Conservation (phyloP, 2,888 invertebrate species). For the Xanthorhoe spadicearia region DNA sequence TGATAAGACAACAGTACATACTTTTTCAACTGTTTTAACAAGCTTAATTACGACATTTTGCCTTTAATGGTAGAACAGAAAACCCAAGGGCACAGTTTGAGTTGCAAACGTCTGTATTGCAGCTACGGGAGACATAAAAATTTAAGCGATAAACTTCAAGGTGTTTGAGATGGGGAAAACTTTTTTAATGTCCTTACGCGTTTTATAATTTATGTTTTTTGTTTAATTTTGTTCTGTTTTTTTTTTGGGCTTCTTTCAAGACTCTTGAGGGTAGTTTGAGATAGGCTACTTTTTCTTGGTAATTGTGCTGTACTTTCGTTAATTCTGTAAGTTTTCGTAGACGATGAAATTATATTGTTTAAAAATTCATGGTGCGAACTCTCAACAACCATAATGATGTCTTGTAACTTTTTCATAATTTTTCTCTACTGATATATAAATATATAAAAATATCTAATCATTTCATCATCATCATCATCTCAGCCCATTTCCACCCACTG, state of each 20-base stretch:
- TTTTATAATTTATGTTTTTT: constrained; percentile 47
- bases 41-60: constrained; percentile 73
- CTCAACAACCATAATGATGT: too few relatives aligned
- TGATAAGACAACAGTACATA: constrained; percentile 29
- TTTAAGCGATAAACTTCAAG: constrained; percentile 69
- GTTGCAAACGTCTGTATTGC: constrained; percentile 73
- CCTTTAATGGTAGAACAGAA: constrained; percentile 67
- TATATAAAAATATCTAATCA: too few relatives aligned
- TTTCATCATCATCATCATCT: too few relatives aligned
- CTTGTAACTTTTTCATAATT: too few relatives aligned
- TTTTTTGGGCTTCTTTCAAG: constrained; percentile 6
- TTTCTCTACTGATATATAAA: too few relatives aligned
- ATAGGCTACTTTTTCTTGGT: background rate
- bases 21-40: constrained; percentile 56
- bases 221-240: constrained; percentile 27
- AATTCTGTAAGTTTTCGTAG: background rate
- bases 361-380: too few relatives aligned
- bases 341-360: too few relatives aligned
- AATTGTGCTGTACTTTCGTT: background rate
- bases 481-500: too few relatives aligned
- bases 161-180: constrained; percentile 56
- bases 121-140: constrained; percentile 78
- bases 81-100: constrained; percentile 71
- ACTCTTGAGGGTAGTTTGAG: constrained; percentile 6
- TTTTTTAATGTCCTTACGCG: constrained; percentile 53